Conservation (phyloP, 2,113 vertebrate genomes). For the Anseranas semipalmata region DNA sequence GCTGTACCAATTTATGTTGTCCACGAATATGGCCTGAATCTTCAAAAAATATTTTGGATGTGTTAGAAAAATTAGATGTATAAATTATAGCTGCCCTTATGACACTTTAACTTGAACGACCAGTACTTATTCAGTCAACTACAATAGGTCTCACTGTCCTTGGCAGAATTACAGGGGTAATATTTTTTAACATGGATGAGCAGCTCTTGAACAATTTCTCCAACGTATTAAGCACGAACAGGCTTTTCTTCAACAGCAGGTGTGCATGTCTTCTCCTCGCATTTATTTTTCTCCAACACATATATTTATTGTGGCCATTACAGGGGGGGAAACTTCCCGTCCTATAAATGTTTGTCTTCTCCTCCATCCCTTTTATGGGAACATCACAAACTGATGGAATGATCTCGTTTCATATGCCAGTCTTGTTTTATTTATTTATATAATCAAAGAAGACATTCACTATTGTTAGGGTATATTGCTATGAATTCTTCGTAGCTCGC, state of each 20-base stretch:
- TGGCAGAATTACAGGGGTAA: slow-evolving; percentile 63
- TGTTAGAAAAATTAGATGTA: slow-evolving; percentile 47
- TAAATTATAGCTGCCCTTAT: slow-evolving; percentile 66
- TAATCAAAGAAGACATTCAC: neutral
- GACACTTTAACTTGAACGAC: slow-evolving; percentile 32
- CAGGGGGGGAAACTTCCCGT: slow-evolving; percentile 20
- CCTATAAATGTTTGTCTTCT: slow-evolving; percentile 73
- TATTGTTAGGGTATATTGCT: neutral
- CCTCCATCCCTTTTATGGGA: slow-evolving; percentile 61
- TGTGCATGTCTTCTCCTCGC: slow-evolving; percentile 43
- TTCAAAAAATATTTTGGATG: slow-evolving; percentile 1
- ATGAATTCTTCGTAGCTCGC: neutral
- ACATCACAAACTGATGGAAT: slow-evolving; percentile 21
- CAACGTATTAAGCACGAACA: slow-evolving; percentile 65
- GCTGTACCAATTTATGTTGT: neutral
- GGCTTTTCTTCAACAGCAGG: slow-evolving; percentile 55
- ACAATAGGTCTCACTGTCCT: slow-evolving; percentile 65
- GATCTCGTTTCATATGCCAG: slow-evolving; percentile 1
- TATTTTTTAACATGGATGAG: slow-evolving; percentile 76
- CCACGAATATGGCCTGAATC: neutral
- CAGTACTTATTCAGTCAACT: slow-evolving; percentile 55
- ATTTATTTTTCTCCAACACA: slow-evolving; percentile 67
- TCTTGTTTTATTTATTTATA: slow-evolving; percentile 7
- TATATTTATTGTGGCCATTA: slow-evolving; percentile 73
- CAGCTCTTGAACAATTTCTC: slow-evolving; percentile 64